These are phyloP conservation scores for Eupithecia centaureata DNA, from an alignment of 2,888 invertebrate species.

Conservation along the genomic window DNA sequence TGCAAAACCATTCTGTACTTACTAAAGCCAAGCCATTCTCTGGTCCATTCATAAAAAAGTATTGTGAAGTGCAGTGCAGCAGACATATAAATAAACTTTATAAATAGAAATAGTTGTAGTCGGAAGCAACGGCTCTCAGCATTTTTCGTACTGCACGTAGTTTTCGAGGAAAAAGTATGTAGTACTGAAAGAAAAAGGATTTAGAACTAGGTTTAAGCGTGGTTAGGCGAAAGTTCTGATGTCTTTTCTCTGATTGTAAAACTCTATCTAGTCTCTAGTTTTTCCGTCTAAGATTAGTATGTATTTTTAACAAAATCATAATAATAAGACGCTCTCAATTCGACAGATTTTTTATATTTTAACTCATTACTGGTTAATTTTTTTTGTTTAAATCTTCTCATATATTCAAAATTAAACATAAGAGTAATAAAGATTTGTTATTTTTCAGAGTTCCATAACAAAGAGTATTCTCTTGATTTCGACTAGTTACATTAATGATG, in stretches of 20 bases:
- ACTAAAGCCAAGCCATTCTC: conserved; percentile 3
- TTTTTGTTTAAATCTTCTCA: too few species aligned
- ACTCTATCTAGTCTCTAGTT: not conserved
- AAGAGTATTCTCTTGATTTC: too few species aligned
- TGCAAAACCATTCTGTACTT: not conserved
- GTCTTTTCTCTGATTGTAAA: not conserved
- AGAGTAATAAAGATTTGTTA: too few species aligned
- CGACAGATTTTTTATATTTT: too few species aligned
- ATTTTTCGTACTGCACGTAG: not conserved
- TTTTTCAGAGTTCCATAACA: too few species aligned
- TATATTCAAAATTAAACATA: too few species aligned
- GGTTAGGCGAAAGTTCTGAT: not conserved
- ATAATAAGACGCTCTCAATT: too few species aligned
- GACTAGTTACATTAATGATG: too few species aligned
- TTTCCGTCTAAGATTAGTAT: not conserved
- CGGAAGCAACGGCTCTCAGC: not conserved
- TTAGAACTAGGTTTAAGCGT: not conserved
- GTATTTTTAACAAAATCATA: too few species aligned
- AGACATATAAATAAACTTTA: conserved; percentile 13
- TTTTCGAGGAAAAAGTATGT: conserved; percentile 3
- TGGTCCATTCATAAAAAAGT: conserved; percentile 10
- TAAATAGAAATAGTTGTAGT: conserved; percentile 13
- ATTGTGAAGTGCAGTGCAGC: conserved; percentile 10
- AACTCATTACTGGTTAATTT: too few species aligned
- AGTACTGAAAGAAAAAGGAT: not conserved